Evolutionary conservation across 2,113 vertebrate species (phyloP), one percentile per base, ranked within the genome.

Genomic region (Cromileptes altivelis): DNA sequence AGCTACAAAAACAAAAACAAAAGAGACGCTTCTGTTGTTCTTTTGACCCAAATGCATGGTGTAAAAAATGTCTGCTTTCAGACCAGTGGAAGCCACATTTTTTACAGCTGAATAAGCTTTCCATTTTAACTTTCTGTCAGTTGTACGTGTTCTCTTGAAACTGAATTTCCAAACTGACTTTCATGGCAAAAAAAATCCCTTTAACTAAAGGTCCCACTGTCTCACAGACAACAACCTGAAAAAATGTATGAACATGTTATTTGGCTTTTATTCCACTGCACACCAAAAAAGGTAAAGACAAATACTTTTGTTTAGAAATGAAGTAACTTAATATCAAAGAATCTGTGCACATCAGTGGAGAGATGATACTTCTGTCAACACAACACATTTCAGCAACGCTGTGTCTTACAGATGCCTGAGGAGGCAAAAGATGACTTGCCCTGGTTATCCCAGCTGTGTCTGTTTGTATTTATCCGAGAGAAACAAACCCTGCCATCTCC

Each of bases 371-470:
- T 70, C 40, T 74, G 52, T 78, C 47, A 77, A 62, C 64, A 62
- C 23, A 49, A 60, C 15, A 64, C 56, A 76, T 70, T 80, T 65
- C 18, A 81, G 47, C 57, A 70, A 60, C 61, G 45, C 56, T n/a
- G 8, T n/a, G 58, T 33, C 67, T 69, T 60, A 55, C 4, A 52
- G n/a, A 63, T 64, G 75, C 72, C 70, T 25, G 9, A 81, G 60
- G 76, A 45, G 40, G 50, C 37, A 76, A 67, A 74, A 2, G 57
- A 70, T 82, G 81, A 82, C 70, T 65, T 64, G 58, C 68, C 62
- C 11, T 37, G 72, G 70, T 78, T 75, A 42, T 78, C 70, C 74
- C 76, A 70, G 61, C 88, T 85, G 76, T 42, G 84, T 86, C 78
- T 85, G 78, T 91, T 85, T 78, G 60, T 58, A 55, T 87, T 87